Percentiles rank a stretch among this genome's conserved stretches.
Conservation (phyloP, 2,113 vertebrate genomes). For the Romanogobio albipinnatus region DNA sequence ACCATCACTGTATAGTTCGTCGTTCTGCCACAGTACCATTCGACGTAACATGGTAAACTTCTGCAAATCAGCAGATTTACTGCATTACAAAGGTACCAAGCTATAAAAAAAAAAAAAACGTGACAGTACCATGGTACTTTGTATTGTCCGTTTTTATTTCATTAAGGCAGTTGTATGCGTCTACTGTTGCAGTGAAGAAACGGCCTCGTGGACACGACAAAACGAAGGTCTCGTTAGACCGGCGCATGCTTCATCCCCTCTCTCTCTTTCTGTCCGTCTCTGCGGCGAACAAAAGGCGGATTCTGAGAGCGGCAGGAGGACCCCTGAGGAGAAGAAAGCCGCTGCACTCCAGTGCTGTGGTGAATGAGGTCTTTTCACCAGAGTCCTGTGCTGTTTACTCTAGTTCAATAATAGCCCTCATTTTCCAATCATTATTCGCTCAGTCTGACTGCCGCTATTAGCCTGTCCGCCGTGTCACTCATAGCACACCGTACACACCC, state of each 20-base stretch:
- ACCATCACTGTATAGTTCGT: background rate
- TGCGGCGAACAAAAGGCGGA: constrained; percentile 73
- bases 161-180: background rate
- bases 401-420: constrained; percentile 79
- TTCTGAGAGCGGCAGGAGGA: constrained; percentile 74
- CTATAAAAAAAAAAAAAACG: background rate
- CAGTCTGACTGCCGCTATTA: constrained; percentile 68
- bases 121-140: background rate
- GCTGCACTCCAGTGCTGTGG: constrained; percentile 71
- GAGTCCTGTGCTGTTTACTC: constrained; percentile 80
- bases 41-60: background rate
- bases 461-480: constrained; percentile 50
- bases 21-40: background rate
- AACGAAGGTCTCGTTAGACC: background rate
- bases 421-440: constrained; percentile 83
- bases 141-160: background rate
- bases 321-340: constrained; percentile 74
- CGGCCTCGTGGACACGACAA: background rate
- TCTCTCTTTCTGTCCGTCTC: constrained; percentile 40
- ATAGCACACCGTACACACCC: constrained; percentile 25
- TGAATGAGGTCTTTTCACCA: constrained; percentile 80
- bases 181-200: background rate
- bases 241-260: background rate
- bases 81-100: background rate
- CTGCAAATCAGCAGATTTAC: background rate